These are phyloP conservation scores for Illadopsis cleaveri DNA, from an alignment of 2,113 vertebrate species.

Conservation along the genomic window DNA sequence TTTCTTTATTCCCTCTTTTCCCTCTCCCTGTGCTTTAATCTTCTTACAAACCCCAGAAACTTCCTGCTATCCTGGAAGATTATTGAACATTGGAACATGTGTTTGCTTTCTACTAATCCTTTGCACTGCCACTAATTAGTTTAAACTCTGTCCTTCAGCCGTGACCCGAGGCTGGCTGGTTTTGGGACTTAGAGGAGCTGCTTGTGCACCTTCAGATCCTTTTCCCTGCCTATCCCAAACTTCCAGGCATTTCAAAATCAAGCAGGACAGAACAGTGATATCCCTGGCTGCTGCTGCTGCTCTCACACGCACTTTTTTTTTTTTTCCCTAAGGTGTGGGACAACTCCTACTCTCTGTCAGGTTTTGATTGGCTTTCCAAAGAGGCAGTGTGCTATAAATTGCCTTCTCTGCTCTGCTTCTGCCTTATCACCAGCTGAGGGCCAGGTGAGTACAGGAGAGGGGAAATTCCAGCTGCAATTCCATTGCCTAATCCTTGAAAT, in stretches of 20 bases:
- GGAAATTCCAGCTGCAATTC: not conserved
- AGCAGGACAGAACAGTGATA: not conserved
- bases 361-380: conserved; percentile 57
- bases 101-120: not conserved
- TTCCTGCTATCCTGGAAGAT: not conserved
- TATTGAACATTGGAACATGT: not conserved
- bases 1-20: not conserved
- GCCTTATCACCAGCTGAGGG: not conserved
- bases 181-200: not conserved
- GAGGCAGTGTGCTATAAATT: conserved; percentile 75
- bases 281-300: not conserved
- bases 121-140: not conserved
- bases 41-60: not conserved
- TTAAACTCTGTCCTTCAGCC: not conserved
- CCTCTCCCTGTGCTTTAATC: not conserved
- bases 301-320: rapidly evolving
- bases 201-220: not conserved
- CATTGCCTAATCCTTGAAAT: not conserved
- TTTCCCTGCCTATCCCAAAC: not conserved
- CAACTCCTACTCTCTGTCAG: conserved; percentile 59
- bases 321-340: not conserved
- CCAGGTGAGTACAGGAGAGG: conserved; percentile 48
- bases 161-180: not conserved
- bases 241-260: not conserved
- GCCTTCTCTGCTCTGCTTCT: not conserved